phyloP scores from a whole-genome alignment of 2,888 invertebrate species.

The Eudemis profundana region DNA sequence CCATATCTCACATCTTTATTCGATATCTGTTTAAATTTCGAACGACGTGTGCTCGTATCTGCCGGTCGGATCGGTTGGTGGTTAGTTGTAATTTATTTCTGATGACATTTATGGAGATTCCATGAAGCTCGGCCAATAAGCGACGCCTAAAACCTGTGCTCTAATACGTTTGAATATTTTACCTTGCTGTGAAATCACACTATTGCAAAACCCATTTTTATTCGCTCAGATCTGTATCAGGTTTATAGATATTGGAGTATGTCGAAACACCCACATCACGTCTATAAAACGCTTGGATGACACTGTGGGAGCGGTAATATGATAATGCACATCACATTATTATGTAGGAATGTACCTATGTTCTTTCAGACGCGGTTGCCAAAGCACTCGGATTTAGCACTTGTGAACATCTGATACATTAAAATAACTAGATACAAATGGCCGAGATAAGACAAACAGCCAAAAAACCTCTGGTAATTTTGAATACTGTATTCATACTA shows the following conservation, averaged over 20 bases:
- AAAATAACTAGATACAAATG: slow-evolving; percentile 2
- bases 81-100: slow-evolving; percentile 68
- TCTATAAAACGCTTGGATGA: slow-evolving; percentile 35
- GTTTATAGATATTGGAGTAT: slow-evolving; percentile 49
- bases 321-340: slow-evolving; percentile 36
- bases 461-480: background rate
- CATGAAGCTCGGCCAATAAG: slow-evolving; percentile 70
- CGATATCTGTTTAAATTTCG: slow-evolving; percentile 57
- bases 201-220: slow-evolving; percentile 55
- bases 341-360: slow-evolving; percentile 36
- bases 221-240: slow-evolving; percentile 49
- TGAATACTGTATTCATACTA: background rate
- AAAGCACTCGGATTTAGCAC: slow-evolving; percentile 14
- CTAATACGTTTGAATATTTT: slow-evolving; percentile 58
- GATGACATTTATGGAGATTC: slow-evolving; percentile 77
- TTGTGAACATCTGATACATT: slow-evolving; percentile 2
- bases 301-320: slow-evolving; percentile 29
- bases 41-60: slow-evolving; percentile 53
- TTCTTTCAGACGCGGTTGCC: slow-evolving; percentile 14
- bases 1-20: slow-evolving; percentile 67
- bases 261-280: slow-evolving; percentile 44
- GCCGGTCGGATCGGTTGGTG: slow-evolving; percentile 53
- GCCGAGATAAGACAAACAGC: background rate
- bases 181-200: slow-evolving; percentile 53
- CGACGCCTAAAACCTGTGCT: slow-evolving; percentile 64